Evolutionary conservation across 2,888 invertebrate genomes (phyloP), one percentile per base, ranked within the genome.

Genomic region (Lasioglossum figueresi): DNA sequence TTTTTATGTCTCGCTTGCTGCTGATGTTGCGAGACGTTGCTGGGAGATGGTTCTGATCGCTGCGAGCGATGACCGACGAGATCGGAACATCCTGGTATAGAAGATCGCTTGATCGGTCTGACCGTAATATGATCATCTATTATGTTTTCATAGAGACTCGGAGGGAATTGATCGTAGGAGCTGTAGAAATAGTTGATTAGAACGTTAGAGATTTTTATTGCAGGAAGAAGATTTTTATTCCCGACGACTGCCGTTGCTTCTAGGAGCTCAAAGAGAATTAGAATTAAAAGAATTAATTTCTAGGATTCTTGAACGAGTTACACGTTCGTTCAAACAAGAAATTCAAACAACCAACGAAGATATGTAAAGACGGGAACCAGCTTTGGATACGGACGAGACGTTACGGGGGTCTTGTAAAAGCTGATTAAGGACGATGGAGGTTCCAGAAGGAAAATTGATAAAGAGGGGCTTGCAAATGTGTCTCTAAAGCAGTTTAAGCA

Each of bases 361-460:
- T 5, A 48, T 70, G 31, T 16, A 43, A 43, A 43, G 40, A 27
- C 71, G n/a, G 71, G n/a, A 43, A 16, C 8, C 76, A 23, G 66
- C 19, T 63, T 48, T 76, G n/a, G n/a, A 27, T 19, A 43, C 27
- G 31, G 70, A 16, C 87, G 87, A 85, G 91, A 93, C 92, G 92
- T 94, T 94, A 94, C 90, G 91, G 93, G 93, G 92, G 92, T 92
- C 93, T 92, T 91, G 93, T 90, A 90, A 92, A 92, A 93, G 92
- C 94, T 94, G 94, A 94, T 94, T 94, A 94, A 94, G 94, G 94
- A 93, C 93, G 93, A 94, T 93, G 93, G 91, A 92, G 93, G 94
- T 94, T 94, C 93, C 93, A 93, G 92, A 91, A 94, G 92, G 94
- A 94, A 94, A 94, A 94, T 94, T 94, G 94, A 93, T 93, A 94